Evolutionary conservation across 1,140 invertebrate species (phyloP).

Genomic region (Pseudoatta argentina): DNA sequence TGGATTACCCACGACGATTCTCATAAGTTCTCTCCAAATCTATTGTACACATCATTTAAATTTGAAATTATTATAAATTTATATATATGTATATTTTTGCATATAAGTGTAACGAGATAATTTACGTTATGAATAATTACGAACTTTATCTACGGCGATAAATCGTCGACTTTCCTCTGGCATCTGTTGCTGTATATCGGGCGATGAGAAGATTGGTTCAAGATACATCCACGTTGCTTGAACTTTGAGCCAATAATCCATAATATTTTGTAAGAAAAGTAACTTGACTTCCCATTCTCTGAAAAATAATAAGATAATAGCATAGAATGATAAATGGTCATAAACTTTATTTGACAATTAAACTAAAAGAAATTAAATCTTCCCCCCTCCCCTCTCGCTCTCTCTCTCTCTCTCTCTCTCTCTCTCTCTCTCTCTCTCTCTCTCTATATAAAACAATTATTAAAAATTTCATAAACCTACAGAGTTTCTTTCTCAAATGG

Average conservation of each 20-base stretch:
- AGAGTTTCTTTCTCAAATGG: conserved; percentile 94
- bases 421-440: too few species aligned
- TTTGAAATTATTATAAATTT: conserved; percentile 31
- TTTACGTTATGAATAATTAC: conserved; percentile 81
- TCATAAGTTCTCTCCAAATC: conserved; percentile 98
- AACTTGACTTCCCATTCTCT: conserved; percentile 94
- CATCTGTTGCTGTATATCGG: conserved; percentile 98
- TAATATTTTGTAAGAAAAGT: conserved; percentile 94
- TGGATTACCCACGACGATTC: conserved; percentile 91
- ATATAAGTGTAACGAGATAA: not conserved
- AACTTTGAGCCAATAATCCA: conserved; percentile 98
- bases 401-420: fast-evolving
- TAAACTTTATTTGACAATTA: conserved; percentile 12
- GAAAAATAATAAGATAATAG: conserved; percentile 18
- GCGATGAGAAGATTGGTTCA: conserved; percentile 98
- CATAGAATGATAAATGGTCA: not conserved
- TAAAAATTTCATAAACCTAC: conserved; percentile 86
- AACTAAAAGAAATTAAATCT: not conserved
- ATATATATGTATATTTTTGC: not conserved
- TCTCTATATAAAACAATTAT: too few species aligned
- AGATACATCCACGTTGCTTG: conserved; percentile 99
- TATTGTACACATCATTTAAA: conserved; percentile 68
- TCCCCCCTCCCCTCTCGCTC: too few species aligned
- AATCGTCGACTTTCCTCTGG: conserved; percentile 96
- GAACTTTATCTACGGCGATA: conserved; percentile 96